phyloP scores from a whole-genome alignment of 1,140 invertebrate species.

The Frieseomelitta varia region DNA sequence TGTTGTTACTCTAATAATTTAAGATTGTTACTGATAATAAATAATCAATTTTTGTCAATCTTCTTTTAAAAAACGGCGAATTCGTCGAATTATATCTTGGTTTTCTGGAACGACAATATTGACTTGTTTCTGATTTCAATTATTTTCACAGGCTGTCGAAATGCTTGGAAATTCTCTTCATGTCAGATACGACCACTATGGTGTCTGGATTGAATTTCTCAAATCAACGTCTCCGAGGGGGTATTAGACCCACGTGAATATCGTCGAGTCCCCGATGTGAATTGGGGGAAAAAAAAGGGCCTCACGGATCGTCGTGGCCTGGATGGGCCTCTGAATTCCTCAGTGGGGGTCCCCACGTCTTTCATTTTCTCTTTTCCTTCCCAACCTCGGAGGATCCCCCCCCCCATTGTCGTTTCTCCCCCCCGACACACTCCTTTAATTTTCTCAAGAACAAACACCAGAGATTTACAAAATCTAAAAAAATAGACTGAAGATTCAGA shows the following conservation, averaged over 20 bases:
- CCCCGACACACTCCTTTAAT: not conserved
- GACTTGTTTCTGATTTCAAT: not conserved
- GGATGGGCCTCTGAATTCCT: conserved; percentile 35
- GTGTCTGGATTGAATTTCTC: conserved; percentile 26
- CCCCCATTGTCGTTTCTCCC: conserved; percentile 36
- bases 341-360: conserved; percentile 48
- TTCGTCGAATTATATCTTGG: not conserved
- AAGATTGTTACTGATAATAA: no score
- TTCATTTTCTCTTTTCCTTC: conserved; percentile 35
- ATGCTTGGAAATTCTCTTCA: no score
- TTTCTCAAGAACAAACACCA: no score
- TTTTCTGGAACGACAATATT: not conserved
- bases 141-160: not conserved
- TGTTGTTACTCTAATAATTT: no score
- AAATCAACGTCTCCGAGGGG: conserved; percentile 47
- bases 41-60: not conserved
- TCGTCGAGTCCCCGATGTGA: conserved; percentile 2
- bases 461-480: no score
- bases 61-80: no score
- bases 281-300: conserved; percentile 40
- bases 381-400: conserved; percentile 25
- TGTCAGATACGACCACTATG: not conserved
- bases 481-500: no score
- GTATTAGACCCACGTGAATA: conserved; percentile 43
- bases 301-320: conserved; percentile 34